Evolutionary conservation across 2,113 vertebrate genomes (phyloP).

Genomic region (Thinocorus orbignyianus): DNA sequence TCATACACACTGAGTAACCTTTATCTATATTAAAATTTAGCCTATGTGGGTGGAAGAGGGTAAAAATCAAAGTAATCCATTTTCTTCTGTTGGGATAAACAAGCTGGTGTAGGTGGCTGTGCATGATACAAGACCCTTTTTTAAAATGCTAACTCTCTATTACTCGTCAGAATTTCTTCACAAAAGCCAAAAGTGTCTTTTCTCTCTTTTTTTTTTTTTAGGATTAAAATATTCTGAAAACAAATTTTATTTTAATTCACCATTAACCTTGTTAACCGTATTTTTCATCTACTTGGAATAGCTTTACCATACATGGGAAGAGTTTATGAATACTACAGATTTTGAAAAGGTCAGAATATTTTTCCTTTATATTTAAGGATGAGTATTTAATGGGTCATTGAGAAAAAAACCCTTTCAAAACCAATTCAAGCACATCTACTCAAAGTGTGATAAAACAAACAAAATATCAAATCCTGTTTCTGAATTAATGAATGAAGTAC

Average conservation of each 20-base stretch:
- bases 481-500: background rate
- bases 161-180: background rate
- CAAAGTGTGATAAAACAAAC: background rate
- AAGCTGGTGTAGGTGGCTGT: background rate
- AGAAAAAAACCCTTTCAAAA: background rate
- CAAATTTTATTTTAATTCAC: background rate
- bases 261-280: background rate
- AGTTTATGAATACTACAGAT: background rate
- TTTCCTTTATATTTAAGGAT: background rate
- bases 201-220: background rate
- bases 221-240: background rate
- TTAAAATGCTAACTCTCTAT: background rate
- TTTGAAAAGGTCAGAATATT: background rate
- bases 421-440: background rate
- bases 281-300: background rate
- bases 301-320: background rate
- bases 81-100: conserved; percentile 47
- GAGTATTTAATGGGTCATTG: background rate
- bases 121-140: background rate
- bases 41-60: background rate
- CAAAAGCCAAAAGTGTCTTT: background rate
- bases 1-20: background rate
- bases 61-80: conserved; percentile 26
- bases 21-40: conserved; percentile 19
- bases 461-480: background rate